A percentile compares a stretch with the other conserved stretches of the same genome.
These are phyloP conservation scores for Schizaphis graminum DNA, from an alignment of 2,888 invertebrate species.

Conservation along the genomic window DNA sequence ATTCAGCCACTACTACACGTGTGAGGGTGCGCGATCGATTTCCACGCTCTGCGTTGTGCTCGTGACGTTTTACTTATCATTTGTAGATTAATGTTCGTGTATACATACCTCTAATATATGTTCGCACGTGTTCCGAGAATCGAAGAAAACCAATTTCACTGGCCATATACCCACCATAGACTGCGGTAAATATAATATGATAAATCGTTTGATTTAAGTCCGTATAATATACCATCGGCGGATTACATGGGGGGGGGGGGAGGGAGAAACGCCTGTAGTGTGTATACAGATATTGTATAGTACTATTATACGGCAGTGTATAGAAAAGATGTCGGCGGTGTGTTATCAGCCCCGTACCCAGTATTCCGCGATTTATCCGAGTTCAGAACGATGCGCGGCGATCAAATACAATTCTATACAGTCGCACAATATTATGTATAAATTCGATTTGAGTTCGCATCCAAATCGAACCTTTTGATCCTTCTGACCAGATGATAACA, in stretches of 20 bases:
- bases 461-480: slow-evolving; percentile 28
- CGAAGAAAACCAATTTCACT: not conserved
- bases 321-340: not conserved
- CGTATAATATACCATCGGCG: not conserved
- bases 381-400: not conserved
- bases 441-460: not conserved
- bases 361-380: not conserved
- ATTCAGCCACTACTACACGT: not conserved
- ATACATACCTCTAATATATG: too few relatives aligned
- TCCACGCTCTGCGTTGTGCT: not conserved
- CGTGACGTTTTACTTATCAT: not conserved
- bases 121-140: not conserved
- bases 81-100: not conserved
- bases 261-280: not conserved
- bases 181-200: not conserved
- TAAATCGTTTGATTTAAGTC: slow-evolving; percentile 20
- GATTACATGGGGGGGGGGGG: not conserved
- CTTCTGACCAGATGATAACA: not conserved
- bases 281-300: too few relatives aligned
- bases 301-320: not conserved
- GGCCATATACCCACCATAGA: not conserved
- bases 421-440: not conserved
- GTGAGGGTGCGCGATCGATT: not conserved
- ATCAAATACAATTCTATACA: not conserved
- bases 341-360: not conserved